These are phyloP conservation scores for Parnassius glacialis DNA, from an alignment of 2,888 invertebrate species.

Conservation along the genomic window DNA sequence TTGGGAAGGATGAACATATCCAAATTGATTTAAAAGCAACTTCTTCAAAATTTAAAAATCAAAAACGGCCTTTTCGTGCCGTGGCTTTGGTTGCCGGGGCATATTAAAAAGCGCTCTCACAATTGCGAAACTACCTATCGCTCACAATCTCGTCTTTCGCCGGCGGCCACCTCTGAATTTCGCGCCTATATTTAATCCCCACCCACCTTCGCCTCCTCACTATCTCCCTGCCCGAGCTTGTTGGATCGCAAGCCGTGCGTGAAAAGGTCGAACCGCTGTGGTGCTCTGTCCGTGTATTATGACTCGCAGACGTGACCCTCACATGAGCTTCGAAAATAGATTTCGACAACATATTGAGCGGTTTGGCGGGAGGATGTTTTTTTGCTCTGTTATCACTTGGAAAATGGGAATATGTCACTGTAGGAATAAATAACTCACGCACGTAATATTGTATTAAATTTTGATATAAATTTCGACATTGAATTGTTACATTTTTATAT, in stretches of 20 bases:
- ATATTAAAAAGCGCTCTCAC: constrained; percentile 21
- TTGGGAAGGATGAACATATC: neutral
- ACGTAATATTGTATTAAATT: no score
- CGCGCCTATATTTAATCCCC: constrained; percentile 34
- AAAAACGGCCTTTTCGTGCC: constrained; percentile 4
- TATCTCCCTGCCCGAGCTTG: constrained; percentile 38
- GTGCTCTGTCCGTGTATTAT: constrained; percentile 18
- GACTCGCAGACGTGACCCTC: constrained; percentile 24
- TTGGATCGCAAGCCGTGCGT: constrained; percentile 56
- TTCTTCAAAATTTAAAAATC: neutral
- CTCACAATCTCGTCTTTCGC: constrained; percentile 30
- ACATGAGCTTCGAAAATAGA: constrained; percentile 33
- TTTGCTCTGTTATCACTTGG: constrained; percentile 22
- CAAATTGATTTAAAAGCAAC: neutral
- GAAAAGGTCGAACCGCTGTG: constrained; percentile 51
- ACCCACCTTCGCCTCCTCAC: constrained; percentile 13
- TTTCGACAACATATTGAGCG: constrained; percentile 33
- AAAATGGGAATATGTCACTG: constrained; percentile 12
- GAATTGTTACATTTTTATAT: no score
- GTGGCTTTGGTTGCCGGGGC: constrained; percentile 1
- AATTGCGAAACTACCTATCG: constrained; percentile 27
- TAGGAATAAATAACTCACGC: neutral
- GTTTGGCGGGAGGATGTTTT: constrained; percentile 25
- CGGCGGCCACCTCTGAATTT: constrained; percentile 33
- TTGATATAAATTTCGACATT: no score